Evolutionary conservation across 1,140 invertebrate genomes (phyloP), one percentile per base, ranked within the genome.

Genomic region (Odontomachus brunneus): DNA sequence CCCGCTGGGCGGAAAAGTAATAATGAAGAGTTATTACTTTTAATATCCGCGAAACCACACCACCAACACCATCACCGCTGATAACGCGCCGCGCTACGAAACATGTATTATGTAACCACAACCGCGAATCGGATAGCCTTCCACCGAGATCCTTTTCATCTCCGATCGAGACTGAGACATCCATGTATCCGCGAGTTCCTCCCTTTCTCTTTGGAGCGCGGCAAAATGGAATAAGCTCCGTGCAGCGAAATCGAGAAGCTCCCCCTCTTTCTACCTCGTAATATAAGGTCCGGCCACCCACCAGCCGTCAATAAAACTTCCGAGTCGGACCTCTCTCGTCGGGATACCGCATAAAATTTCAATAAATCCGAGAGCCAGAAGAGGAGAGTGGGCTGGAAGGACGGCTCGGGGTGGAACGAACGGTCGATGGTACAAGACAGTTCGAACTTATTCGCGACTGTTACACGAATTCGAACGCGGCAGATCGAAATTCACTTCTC

Each of bases 261-360:
- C 19, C 24, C 4, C 33, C 57, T 48, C 78, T 49, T 74, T 29
- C 51, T 24, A 51, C 26, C 14, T 17, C 19, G 86, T 88, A 88
- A 88, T 88, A 80, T 85, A 88, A 80, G 81, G 59, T 81, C 84
- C 86, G 24, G 24, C 69, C 57, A 51, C 33, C 76, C 62, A 57
- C 44, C 29, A 78, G 62, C 69, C 85, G 62, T 84, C 89, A 84
- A 90, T 90, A 90, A 90, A 89, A 90, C 80, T 85, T 84, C 48
- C 69, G 75, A 90, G 87, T 84, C 69, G 85, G 85, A 87, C 84
- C 80, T 90, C 38, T 44, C 38, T 44, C 89, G 84, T 90, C 87
- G 84, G 59, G 76, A 75, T 82, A 87, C 83, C 82, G 89, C 89
- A 90, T 90, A 90, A 90, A 90, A 90, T 90, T 90, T 90, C 89